These are phyloP conservation scores for Cephalopachus bancanus DNA, from an alignment of 2,797 vertebrate genomes.

Conservation along the genomic window DNA sequence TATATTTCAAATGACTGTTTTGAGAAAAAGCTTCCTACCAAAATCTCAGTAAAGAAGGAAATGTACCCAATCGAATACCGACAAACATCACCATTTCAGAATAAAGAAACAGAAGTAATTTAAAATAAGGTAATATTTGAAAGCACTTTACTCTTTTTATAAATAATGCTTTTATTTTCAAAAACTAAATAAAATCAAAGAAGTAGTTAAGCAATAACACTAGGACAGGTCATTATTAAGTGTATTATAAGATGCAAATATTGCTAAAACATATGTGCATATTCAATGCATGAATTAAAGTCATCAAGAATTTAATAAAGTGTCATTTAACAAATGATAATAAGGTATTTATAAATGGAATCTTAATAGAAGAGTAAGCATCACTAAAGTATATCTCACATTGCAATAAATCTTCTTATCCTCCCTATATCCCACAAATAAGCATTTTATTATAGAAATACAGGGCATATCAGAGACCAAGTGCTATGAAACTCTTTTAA, in stretches of 20 bases:
- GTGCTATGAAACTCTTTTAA: background rate
- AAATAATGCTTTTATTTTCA: conserved; percentile 63
- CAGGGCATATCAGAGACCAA: conserved; percentile 14
- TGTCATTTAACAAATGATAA: conserved; percentile 86
- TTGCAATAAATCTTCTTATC: conserved; percentile 52
- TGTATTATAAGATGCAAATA: conserved; percentile 89
- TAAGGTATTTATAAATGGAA: conserved; percentile 87
- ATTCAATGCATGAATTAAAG: conserved; percentile 87
- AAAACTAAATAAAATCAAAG: conserved; percentile 82
- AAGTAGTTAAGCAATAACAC: conserved; percentile 85
- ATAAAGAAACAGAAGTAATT: conserved; percentile 83
- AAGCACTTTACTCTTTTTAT: conserved; percentile 82
- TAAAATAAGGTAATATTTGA: conserved; percentile 80
- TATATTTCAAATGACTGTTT: conserved; percentile 72
- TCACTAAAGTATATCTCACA: conserved; percentile 75
- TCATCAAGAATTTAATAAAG: conserved; percentile 84
- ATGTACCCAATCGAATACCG: conserved; percentile 59
- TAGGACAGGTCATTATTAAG: conserved; percentile 85
- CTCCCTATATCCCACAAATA: background rate
- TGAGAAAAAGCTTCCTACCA: background rate
- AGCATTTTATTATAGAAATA: conserved; percentile 67
- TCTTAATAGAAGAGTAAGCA: conserved; percentile 83
- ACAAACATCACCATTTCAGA: conserved; percentile 77
- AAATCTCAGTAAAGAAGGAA: conserved; percentile 80
- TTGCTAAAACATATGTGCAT: conserved; percentile 88